These are phyloP conservation scores for Hirtodrosophila duncani DNA, from an alignment of 2,888 invertebrate genomes.

Conservation along the genomic window DNA sequence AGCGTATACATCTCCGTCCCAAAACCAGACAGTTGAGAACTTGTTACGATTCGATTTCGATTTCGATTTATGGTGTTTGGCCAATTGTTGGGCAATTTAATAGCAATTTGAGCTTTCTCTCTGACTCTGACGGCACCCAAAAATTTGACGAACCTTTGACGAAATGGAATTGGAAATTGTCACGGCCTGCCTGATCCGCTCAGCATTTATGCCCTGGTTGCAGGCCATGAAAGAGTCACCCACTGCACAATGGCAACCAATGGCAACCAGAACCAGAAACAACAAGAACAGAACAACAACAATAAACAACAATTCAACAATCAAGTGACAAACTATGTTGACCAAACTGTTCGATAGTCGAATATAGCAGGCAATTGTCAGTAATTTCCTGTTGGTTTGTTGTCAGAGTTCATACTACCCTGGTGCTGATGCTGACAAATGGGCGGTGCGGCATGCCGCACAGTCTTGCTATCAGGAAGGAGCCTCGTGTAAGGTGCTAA, in stretches of 20 bases:
- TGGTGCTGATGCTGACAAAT: too few relatives aligned
- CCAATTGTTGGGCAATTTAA: constrained; percentile 70
- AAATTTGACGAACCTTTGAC: constrained; percentile 58
- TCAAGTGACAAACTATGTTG: not conserved
- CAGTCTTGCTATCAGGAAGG: too few relatives aligned
- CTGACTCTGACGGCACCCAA: constrained; percentile 28
- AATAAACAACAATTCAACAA: too few relatives aligned
- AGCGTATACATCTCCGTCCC: constrained; percentile 1
- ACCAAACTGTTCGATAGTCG: constrained; percentile 7
- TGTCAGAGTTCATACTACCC: constrained; percentile 3
- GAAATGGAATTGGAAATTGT: constrained; percentile 65
- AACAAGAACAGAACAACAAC: too few relatives aligned
- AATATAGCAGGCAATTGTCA: constrained; percentile 21
- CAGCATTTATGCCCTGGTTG: constrained; percentile 20
- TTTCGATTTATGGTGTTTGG: constrained; percentile 67
- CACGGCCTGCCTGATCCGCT: constrained; percentile 41
- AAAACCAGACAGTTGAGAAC: constrained; percentile 15
- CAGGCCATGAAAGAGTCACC: too few relatives aligned
- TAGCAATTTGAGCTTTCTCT: constrained; percentile 61
- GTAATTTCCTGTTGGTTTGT: constrained; percentile 29
- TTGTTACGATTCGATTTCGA: constrained; percentile 29
- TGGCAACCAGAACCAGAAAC: constrained; percentile 37
- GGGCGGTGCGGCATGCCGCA: too few relatives aligned
- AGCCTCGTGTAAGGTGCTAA: too few relatives aligned
- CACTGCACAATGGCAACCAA: constrained; percentile 31